A percentile compares a stretch with the other conserved stretches of the same genome.
Conservation (phyloP, 2,113 vertebrate genomes). For the Apistogramma diplotaenia region DNA sequence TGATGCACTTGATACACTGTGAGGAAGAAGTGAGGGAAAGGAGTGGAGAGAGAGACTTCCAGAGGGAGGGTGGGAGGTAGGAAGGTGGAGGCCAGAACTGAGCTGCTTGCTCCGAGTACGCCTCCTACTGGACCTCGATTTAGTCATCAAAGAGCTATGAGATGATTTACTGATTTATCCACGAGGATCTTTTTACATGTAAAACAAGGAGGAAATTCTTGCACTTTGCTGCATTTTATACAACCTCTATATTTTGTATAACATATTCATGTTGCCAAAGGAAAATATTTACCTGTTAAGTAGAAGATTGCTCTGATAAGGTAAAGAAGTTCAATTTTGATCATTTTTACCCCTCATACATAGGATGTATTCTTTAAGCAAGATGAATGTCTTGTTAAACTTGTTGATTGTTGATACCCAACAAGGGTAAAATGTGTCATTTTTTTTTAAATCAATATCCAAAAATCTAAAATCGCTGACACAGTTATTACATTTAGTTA, state of each 20-base stretch:
- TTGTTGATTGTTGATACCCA: background rate
- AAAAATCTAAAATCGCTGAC: background rate
- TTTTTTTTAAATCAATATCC: background rate
- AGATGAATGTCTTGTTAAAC: background rate
- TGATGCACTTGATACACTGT: slow-evolving; percentile 78
- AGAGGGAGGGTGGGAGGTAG: slow-evolving; percentile 36
- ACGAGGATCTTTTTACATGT: background rate
- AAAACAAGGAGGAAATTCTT: background rate
- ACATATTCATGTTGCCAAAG: background rate
- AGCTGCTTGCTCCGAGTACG: slow-evolving; percentile 56
- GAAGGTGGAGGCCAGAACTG: slow-evolving; percentile 30
- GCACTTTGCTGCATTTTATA: background rate
- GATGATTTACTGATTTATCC: background rate
- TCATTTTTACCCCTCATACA: no score
- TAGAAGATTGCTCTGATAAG: no score
- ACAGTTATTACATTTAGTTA: background rate
- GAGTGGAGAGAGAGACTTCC: slow-evolving; percentile 40
- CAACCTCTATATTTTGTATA: background rate
- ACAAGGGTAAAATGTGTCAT: no score
- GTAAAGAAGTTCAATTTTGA: background rate
- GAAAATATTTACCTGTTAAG: background rate
- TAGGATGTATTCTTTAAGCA: background rate
- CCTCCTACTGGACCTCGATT: slow-evolving; percentile 66
- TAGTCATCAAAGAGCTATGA: slow-evolving; percentile 24
- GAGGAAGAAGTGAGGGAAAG: slow-evolving; percentile 65